phyloP scores from a whole-genome alignment of 2,797 vertebrate species.

The Eurystomus glaucurus region DNA sequence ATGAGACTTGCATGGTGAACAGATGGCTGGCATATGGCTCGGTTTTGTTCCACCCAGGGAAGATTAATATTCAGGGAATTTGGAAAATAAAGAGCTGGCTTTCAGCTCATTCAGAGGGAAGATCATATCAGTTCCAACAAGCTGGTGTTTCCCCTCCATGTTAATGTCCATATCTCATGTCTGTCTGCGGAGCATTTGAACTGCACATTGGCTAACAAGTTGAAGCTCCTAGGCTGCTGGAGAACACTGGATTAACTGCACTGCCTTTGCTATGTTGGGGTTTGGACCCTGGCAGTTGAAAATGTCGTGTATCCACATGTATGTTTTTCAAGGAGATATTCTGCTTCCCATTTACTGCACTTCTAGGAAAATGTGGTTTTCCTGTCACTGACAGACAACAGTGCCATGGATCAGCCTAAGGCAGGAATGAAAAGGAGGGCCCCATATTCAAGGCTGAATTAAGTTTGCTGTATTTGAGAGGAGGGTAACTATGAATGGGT shows the following conservation, averaged over 20 bases:
- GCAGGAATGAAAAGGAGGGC: background rate
- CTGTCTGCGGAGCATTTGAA: background rate
- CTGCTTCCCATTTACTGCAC: background rate
- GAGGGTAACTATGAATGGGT: background rate
- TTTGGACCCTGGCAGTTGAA: background rate
- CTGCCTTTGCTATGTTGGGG: background rate
- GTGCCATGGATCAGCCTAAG: background rate
- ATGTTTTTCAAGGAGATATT: background rate
- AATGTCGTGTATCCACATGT: background rate
- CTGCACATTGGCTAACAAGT: background rate
- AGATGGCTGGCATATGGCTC: constrained; percentile 59
- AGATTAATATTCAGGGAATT: constrained; percentile 62
- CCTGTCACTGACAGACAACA: background rate
- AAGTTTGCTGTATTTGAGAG: background rate
- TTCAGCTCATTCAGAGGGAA: constrained; percentile 25
- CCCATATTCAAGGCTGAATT: background rate
- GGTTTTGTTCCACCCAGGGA: background rate
- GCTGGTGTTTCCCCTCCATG: background rate
- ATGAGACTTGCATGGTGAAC: background rate
- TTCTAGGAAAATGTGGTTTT: background rate
- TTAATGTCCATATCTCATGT: background rate
- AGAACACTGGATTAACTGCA: background rate
- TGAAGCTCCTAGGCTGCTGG: background rate
- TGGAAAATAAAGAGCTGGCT: constrained; percentile 7
- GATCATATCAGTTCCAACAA: fast-evolving